Conservation (phyloP, 2,888 invertebrate species). For the Toxonevra muliebris region DNA sequence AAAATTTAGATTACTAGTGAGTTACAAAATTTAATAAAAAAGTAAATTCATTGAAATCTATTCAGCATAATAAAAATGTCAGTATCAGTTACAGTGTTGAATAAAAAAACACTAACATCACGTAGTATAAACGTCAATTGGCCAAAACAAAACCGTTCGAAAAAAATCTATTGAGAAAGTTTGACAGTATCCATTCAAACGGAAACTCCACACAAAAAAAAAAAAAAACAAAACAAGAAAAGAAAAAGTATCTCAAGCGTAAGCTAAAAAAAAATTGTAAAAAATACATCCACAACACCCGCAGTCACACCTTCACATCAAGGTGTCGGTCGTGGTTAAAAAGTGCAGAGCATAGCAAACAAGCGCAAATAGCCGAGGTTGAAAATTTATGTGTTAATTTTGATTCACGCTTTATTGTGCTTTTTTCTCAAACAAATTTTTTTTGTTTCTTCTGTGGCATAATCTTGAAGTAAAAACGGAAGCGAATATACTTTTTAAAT, state of each 20-base stretch:
- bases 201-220: conserved; percentile 48
- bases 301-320: conserved; percentile 21
- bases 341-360: too few species aligned
- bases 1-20: conserved; percentile 26
- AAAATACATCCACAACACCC: conserved; percentile 13
- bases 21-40: not conserved
- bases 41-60: conserved; percentile 22
- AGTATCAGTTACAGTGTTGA: conserved; percentile 39
- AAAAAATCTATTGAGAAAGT: conserved; percentile 50
- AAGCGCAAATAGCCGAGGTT: conserved; percentile 33
- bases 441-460: conserved; percentile 41
- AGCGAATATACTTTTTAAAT: not conserved
- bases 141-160: conserved; percentile 36
- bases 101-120: conserved; percentile 45
- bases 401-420: conserved; percentile 49
- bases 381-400: conserved; percentile 65
- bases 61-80: conserved; percentile 44
- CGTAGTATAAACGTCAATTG: conserved; percentile 59
- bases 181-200: conserved; percentile 59
- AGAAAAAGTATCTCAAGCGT: conserved; percentile 35
- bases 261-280: conserved; percentile 25
- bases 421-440: conserved; percentile 38
- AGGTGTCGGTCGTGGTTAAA: not conserved
- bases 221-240: conserved; percentile 31
- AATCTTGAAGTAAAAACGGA: not conserved